Evolutionary conservation across 92 coral and sea anemone species (phyloP), one percentile per base, ranked within the genome.

Genomic region (Phenganax subtilis): DNA sequence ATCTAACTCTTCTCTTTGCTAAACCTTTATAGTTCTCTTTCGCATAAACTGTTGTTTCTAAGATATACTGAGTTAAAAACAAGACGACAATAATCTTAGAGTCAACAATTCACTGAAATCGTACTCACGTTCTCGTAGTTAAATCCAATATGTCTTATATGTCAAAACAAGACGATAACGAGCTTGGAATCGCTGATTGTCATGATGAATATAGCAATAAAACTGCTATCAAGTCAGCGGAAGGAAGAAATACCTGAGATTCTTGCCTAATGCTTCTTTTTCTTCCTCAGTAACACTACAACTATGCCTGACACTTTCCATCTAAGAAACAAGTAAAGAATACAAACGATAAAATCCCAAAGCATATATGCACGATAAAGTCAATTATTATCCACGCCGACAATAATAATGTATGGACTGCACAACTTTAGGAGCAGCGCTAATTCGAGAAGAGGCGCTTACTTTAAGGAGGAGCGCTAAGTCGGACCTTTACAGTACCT

Each of bases 221-320:
- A 31, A n/a, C 3, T 5, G 75, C 0, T 25, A 8, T 7, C 58
- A 62, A 7, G 27, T 16, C 69, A 20, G 29, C 3, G 9, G 30
- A 14, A 55, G 8, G 8, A 11, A 71, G 5, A n/a, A 14, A 81
- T 87, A 90, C 89, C 89, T 86, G 16, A 81, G 80, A 66, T 90
- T 90, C 37, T 83, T 85, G 82, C 86, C 76, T 28, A 85, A 57
- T 17, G 84, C 71, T 64, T 85, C 85, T 20, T 90, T 87, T 59
- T 90, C 96, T 29, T 91, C 91, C 20, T 90, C 88, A 53, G 91
- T 80, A 25, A 72, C 86, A 47, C 57, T 56, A 14, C 65, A 69
- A 37, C 75, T 51, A 2, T 79, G 27, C 14, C 57, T 79, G 61
- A 63, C 37, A 61, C 4, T 79, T 10, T 79, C 74, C n/a, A 79